phyloP scores from a whole-genome alignment of 2,888 invertebrate genomes.

The Nemurella pictetii region DNA sequence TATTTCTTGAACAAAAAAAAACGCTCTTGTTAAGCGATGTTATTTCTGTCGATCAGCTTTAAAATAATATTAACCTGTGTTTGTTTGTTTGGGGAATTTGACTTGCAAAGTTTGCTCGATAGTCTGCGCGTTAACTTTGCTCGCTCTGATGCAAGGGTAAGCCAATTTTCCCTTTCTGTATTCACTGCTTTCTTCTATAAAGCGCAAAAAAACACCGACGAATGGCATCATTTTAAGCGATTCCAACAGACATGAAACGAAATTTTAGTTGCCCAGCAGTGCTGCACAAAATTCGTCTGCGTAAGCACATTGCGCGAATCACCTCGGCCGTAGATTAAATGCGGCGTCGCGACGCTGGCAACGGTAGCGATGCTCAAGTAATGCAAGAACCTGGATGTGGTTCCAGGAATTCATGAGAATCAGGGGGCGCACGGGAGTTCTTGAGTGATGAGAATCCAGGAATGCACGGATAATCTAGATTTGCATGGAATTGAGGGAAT shows the following conservation, averaged over 20 bases:
- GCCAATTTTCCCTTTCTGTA: neutral
- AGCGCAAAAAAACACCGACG: neutral
- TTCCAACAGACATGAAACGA: neutral
- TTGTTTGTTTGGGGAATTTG: slow-evolving; percentile 9
- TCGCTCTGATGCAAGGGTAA: neutral
- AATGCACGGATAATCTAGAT: too few relatives aligned
- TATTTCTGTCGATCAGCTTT: slow-evolving; percentile 9
- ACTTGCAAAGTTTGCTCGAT: slow-evolving; percentile 4
- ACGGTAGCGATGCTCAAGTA: too few relatives aligned
- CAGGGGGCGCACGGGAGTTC: too few relatives aligned
- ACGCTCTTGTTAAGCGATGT: neutral
- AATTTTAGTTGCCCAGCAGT: neutral
- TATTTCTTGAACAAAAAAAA: neutral
- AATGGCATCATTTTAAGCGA: neutral
- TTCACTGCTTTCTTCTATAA: neutral
- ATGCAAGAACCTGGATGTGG: too few relatives aligned
- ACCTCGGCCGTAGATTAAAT: too few relatives aligned
- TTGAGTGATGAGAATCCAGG: too few relatives aligned
- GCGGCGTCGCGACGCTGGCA: too few relatives aligned
- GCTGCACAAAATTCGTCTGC: too few relatives aligned
- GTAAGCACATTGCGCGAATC: too few relatives aligned
- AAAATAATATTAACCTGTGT: neutral
- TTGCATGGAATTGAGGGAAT: too few relatives aligned
- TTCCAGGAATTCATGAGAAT: too few relatives aligned
- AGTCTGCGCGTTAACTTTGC: neutral